These are phyloP conservation scores for Lamproptera curius DNA, from an alignment of 2,888 invertebrate genomes.

Conservation along the genomic window DNA sequence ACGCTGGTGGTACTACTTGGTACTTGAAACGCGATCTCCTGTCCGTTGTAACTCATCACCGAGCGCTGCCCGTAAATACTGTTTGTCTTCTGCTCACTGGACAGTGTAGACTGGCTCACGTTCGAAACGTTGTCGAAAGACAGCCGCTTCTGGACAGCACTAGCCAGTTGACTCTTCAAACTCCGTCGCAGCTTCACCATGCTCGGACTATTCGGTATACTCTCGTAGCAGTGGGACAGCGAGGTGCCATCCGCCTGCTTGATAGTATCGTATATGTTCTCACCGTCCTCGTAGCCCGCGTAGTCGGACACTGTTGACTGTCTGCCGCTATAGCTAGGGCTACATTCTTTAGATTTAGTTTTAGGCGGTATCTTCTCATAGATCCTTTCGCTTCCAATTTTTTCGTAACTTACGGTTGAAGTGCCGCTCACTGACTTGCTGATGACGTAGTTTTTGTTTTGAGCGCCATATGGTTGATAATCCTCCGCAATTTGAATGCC, in stretches of 20 bases:
- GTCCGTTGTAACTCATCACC: slow-evolving; percentile 67
- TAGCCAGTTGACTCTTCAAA: slow-evolving; percentile 53
- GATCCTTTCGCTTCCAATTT: slow-evolving; percentile 68
- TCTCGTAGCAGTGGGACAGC: slow-evolving; percentile 79
- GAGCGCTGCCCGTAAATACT: slow-evolving; percentile 78
- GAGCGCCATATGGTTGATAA: slow-evolving; percentile 52
- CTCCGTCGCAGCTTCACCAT: slow-evolving; percentile 63
- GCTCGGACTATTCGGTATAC: slow-evolving; percentile 73
- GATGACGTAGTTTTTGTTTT: slow-evolving; percentile 56
- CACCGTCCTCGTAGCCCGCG: slow-evolving; percentile 65
- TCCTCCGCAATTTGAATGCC: slow-evolving; percentile 75
- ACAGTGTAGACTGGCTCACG: slow-evolving; percentile 73
- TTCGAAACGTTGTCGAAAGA: slow-evolving; percentile 71
- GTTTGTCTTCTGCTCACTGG: slow-evolving; percentile 80
- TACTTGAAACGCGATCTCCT: slow-evolving; percentile 71
- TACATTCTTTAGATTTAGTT: slow-evolving; percentile 56
- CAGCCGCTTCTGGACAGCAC: slow-evolving; percentile 59
- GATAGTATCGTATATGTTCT: slow-evolving; percentile 81
- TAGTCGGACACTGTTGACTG: slow-evolving; percentile 65
- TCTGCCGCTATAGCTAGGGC: slow-evolving; percentile 58
- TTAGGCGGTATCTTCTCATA: slow-evolving; percentile 67
- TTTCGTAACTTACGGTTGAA: slow-evolving; percentile 67
- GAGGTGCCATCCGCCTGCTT: slow-evolving; percentile 73
- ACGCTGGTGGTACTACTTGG: slow-evolving; percentile 78
- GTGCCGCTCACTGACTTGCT: slow-evolving; percentile 68